phyloP scores from a whole-genome alignment of 2,113 vertebrate genomes.

The Zosterops hypoxanthus region DNA sequence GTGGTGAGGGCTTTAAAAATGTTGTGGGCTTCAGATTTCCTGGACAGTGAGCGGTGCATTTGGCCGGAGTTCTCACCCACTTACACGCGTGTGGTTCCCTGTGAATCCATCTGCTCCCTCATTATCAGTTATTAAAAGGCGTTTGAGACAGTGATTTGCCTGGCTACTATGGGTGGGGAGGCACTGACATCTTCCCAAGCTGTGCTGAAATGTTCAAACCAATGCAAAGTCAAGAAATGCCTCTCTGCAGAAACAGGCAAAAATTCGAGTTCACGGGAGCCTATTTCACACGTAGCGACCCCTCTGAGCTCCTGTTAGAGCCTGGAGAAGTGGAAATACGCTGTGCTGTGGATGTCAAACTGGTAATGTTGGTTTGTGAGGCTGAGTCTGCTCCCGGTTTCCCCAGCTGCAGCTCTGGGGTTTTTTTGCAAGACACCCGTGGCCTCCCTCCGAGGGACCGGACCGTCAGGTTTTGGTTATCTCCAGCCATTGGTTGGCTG shows the following conservation, averaged over 20 bases:
- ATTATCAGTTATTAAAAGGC: constrained; percentile 32
- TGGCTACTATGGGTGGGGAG: not conserved
- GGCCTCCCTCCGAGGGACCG: not conserved
- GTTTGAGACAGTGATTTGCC: not conserved
- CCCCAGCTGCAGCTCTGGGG: not conserved
- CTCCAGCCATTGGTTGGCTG: not conserved
- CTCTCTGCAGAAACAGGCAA: not conserved
- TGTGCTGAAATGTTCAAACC: not conserved
- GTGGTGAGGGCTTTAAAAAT: not conserved
- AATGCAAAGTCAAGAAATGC: not conserved
- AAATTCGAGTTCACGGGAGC: not conserved
- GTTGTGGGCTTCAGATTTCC: not conserved
- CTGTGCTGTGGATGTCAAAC: not conserved
- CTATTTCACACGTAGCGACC: fast-evolving
- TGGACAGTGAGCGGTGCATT: not conserved
- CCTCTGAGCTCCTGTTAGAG: not conserved
- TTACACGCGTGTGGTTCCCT: not conserved
- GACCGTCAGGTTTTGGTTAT: constrained; percentile 3
- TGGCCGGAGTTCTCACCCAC: not conserved
- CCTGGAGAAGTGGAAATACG: not conserved
- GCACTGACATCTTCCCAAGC: not conserved
- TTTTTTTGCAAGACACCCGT: not conserved
- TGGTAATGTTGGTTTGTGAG: not conserved
- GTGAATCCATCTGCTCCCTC: constrained; percentile 27
- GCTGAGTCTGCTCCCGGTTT: not conserved